These are phyloP conservation scores for Tragelaphus strepsiceros DNA, from an alignment of 2,113 vertebrate species.

Conservation along the genomic window DNA sequence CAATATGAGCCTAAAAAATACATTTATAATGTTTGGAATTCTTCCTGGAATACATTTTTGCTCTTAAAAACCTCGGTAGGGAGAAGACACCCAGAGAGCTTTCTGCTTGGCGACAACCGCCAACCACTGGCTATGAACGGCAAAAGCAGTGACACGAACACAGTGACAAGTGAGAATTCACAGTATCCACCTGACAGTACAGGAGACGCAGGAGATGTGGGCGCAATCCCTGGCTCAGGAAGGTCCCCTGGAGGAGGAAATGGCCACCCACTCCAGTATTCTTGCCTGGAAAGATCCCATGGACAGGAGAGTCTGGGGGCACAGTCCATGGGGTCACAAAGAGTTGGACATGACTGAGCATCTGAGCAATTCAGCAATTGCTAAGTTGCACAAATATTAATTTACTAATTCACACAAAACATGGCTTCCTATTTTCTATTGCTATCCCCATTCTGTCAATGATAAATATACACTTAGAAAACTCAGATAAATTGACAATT, in stretches of 20 bases:
- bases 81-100: neutral
- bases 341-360: neutral
- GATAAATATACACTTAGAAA: neutral
- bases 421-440: neutral
- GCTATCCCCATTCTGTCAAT: neutral
- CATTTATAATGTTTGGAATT: neutral
- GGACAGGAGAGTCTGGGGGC: neutral
- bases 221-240: neutral
- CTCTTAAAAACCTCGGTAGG: neutral
- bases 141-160: neutral
- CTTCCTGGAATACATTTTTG: neutral
- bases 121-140: neutral
- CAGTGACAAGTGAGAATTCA: neutral
- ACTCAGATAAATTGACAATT: neutral
- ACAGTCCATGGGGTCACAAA: neutral
- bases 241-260: neutral
- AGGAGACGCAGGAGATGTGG: neutral
- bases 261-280: neutral
- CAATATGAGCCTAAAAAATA: neutral
- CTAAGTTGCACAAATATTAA: neutral
- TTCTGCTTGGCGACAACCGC: neutral
- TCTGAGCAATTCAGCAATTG: neutral
- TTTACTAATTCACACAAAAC: neutral
- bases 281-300: neutral
- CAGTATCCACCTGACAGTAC: accelerated